Percentiles rank a stretch among this genome's conserved stretches.
Conservation (phyloP, 2,888 invertebrate genomes). For the Agonopterix arenella region DNA sequence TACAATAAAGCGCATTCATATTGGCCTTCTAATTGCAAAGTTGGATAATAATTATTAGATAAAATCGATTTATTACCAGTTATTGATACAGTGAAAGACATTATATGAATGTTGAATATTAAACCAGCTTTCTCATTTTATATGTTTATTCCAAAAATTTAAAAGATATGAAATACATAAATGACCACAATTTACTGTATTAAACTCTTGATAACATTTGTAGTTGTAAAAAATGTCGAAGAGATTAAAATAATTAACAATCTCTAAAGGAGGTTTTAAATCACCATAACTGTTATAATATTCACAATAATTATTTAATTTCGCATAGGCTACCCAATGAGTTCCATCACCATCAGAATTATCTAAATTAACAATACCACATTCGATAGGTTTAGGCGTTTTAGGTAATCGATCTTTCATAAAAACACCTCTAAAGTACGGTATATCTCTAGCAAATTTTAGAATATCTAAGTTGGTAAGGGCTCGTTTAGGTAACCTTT, state of each 20-base stretch:
- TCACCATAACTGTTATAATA: too few relatives aligned
- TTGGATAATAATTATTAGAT: conserved; percentile 8
- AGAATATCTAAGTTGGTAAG: conserved; percentile 3
- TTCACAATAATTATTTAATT: too few relatives aligned
- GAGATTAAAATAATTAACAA: too few relatives aligned
- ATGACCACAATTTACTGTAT: conserved; percentile 26
- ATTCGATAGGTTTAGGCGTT: too few relatives aligned
- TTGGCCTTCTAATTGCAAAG: conserved; percentile 8
- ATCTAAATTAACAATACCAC: too few relatives aligned
- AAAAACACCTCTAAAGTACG: too few relatives aligned
- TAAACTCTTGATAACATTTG: conserved; percentile 21
- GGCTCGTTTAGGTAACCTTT: conserved; percentile 4
- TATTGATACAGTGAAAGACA: conserved; percentile 19
- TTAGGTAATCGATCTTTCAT: too few relatives aligned
- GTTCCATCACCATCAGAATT: too few relatives aligned
- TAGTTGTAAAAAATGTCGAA: conserved; percentile 20
- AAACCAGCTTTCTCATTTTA: neutral
- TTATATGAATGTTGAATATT: conserved; percentile 1
- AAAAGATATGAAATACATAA: conserved; percentile 25
- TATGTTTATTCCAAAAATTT: conserved; percentile 13
- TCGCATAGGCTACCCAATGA: too few relatives aligned
- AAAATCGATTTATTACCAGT: conserved; percentile 12
- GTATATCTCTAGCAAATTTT: too few relatives aligned
- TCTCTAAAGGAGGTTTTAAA: too few relatives aligned
- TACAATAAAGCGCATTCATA: conserved; percentile 17